Percentiles rank a stretch among this genome's conserved stretches.
Evolutionary conservation across 2,113 vertebrate species (phyloP).

Genomic region (Marmota flaviventris): DNA sequence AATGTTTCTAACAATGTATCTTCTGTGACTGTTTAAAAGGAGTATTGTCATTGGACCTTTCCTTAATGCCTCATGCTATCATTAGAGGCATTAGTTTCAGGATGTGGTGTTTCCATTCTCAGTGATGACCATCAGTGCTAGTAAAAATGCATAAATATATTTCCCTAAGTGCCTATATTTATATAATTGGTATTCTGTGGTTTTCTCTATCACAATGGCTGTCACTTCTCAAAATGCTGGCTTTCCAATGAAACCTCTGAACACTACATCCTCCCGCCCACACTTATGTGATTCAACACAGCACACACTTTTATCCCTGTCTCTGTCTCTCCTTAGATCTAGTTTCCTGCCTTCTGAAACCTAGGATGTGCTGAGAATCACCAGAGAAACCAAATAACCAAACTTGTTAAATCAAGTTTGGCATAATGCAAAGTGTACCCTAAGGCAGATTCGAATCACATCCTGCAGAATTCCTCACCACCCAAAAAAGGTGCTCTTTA

Average conservation of each 20-base stretch:
- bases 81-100: background rate
- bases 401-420: slow-evolving; percentile 16
- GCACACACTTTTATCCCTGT: background rate
- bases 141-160: background rate
- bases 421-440: background rate
- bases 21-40: background rate
- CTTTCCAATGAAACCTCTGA: background rate
- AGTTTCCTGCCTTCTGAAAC: background rate
- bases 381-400: background rate
- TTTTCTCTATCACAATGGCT: background rate
- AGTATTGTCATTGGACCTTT: background rate
- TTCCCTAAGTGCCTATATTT: background rate
- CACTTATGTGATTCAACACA: background rate
- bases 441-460: background rate
- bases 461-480: background rate
- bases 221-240: background rate
- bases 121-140: background rate
- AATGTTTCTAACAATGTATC: background rate
- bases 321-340: background rate
- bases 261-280: background rate
- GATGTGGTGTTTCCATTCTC: background rate
- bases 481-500: background rate
- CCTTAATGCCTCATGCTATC: background rate
- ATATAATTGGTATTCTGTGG: background rate
- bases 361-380: background rate